Evolutionary conservation across 2,113 vertebrate species (phyloP).

Genomic region (Oceanodroma tethys): DNA sequence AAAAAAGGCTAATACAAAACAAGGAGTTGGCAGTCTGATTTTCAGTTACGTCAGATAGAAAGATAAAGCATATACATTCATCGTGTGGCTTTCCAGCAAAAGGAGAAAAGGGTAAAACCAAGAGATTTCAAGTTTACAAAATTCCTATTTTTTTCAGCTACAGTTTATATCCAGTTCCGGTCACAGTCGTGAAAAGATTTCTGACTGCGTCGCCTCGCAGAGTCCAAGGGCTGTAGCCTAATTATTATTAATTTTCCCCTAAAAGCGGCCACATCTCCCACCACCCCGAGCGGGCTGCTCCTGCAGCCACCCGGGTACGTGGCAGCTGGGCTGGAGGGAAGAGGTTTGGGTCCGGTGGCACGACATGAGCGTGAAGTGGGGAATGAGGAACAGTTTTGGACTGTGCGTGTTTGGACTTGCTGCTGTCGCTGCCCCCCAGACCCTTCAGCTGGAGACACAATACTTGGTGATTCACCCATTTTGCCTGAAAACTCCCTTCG

Average conservation of each 20-base stretch:
- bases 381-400: neutral
- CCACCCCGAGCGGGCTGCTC: neutral
- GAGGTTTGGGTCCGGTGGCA: neutral
- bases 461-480: neutral
- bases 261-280: neutral
- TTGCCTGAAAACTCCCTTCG: neutral
- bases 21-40: conserved; percentile 72
- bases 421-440: neutral
- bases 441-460: neutral
- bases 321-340: neutral
- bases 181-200: conserved; percentile 36
- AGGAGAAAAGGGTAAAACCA: conserved; percentile 43
- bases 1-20: conserved; percentile 59
- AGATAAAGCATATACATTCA: conserved; percentile 78
- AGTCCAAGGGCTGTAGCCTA: conserved; percentile 24
- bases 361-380: neutral
- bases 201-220: neutral
- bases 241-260: neutral
- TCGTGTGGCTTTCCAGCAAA: conserved; percentile 74
- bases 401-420: neutral
- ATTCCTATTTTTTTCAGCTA: conserved; percentile 59
- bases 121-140: conserved; percentile 73
- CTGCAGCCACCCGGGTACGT: neutral
- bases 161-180: conserved; percentile 71
- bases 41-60: conserved; percentile 56